These are phyloP conservation scores for Andrena dorsata DNA, from an alignment of 2,888 invertebrate genomes.

Conservation along the genomic window DNA sequence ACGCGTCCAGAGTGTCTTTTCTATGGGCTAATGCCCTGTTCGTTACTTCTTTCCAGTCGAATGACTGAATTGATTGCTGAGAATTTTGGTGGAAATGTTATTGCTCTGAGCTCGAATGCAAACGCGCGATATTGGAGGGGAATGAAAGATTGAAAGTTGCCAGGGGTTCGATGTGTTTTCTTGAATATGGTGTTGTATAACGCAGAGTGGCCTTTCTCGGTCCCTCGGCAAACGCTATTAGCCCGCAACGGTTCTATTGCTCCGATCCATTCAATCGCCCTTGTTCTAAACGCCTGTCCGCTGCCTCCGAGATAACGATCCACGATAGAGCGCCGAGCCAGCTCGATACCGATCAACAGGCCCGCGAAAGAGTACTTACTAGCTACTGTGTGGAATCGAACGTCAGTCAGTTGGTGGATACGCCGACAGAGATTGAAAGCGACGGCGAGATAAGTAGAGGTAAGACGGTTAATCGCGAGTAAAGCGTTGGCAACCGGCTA, in stretches of 20 bases:
- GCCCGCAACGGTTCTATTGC: conserved; percentile 39
- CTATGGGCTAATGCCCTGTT: no score
- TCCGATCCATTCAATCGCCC: conserved; percentile 49
- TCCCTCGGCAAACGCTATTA: conserved; percentile 40
- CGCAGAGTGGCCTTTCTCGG: conserved; percentile 22
- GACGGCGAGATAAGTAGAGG: conserved; percentile 58
- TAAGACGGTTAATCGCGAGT: conserved; percentile 60
- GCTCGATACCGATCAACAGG: conserved; percentile 65
- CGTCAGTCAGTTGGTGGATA: conserved; percentile 58
- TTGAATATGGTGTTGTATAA: conserved; percentile 15
- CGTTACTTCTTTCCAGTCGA: no score
- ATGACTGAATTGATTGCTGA: not conserved
- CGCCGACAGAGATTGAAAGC: conserved; percentile 67
- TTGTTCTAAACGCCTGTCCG: conserved; percentile 47
- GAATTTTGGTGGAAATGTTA: conserved; percentile 1
- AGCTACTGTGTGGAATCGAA: conserved; percentile 62
- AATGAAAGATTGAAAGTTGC: not conserved
- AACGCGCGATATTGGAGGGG: not conserved
- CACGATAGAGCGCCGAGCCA: conserved; percentile 45
- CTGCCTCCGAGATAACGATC: conserved; percentile 62
- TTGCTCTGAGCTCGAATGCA: not conserved
- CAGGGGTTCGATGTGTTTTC: conserved; percentile 10
- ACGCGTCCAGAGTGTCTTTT: not conserved
- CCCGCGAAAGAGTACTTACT: conserved; percentile 59
- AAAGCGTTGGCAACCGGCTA: conserved; percentile 46